A percentile compares a stretch with the other conserved stretches of the same genome.
phyloP scores from a whole-genome alignment of 2,888 invertebrate species.

The Chirona hameri region DNA sequence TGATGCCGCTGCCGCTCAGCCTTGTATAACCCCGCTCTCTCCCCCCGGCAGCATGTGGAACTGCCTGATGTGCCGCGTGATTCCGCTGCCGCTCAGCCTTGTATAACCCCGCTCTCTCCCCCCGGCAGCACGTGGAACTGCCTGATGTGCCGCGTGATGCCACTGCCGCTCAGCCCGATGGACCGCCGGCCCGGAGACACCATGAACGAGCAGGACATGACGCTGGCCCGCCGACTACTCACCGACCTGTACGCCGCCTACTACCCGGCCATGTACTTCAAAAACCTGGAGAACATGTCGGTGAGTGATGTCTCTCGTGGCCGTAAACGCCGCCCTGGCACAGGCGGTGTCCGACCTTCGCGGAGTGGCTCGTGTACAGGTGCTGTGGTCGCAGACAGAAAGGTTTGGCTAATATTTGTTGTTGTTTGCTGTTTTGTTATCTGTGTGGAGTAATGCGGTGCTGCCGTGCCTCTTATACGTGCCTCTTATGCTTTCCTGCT shows the following conservation, averaged over 20 bases:
- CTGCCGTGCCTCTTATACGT: no score
- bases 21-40: not conserved
- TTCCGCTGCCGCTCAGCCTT: no score
- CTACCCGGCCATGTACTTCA: not conserved
- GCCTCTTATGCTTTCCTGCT: no score
- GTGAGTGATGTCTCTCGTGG: not conserved
- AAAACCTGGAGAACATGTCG: not conserved
- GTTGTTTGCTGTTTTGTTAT: no score
- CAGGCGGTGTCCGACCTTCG: no score
- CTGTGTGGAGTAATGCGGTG: no score
- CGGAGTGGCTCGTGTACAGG: no score
- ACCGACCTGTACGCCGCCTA: conserved; percentile 2
- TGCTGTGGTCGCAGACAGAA: no score
- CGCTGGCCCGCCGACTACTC: not conserved
- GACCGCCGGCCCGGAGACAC: not conserved
- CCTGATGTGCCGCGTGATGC: not conserved
- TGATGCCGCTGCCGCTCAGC: no score
- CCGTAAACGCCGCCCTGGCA: not conserved
- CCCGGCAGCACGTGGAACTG: not conserved
- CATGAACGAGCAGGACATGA: not conserved
- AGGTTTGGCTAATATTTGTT: no score
- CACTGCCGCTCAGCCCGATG: not conserved
- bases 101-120: not conserved
- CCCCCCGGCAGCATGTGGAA: not conserved
- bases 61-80: no score